Base-by-base conservation (phyloP, 2,113 vertebrate species). In the Noctilio leporinus region DNA sequence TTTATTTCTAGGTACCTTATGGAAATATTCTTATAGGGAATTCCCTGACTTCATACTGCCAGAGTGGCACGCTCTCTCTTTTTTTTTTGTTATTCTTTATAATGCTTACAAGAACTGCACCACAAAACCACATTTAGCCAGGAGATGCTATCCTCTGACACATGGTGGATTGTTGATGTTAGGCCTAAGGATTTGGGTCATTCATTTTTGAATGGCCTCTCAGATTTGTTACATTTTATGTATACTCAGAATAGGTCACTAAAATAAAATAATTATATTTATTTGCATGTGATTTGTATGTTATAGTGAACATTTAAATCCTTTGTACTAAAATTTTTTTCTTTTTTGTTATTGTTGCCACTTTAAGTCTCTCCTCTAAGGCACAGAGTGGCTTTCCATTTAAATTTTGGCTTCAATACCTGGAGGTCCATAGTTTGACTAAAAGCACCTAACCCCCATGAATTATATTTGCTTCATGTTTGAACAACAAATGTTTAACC, bases 401-500 rank as follows among this genome's bases (percentile, higher is more conserved):
- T 69, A 64, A 86, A 43, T 94, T 97, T 97, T 96, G 95, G 72
- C 72, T 93, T 97, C 73, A 53, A 1, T 38, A 51, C 81, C 38
- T 90, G 47, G 67, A 87, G 57, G 89, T n/a, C 87, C 57, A 19
- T 83, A 93, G 94, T 96, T 92, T 49, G 93, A 30, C 90, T 94
- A 83, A 94, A 96, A 89, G 81, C 96, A 97, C 82, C 76, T 97
- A 93, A 97, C 82, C 92, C 82, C 92, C 95, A 87, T 92, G 73
- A 96, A 72, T 97, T 96, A 78, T 97, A 96, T 81, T 97, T 97
- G 96, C 97, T 97, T 96, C 96, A 91, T 97, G 96, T 97, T 96
- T 97, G 96, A 96, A 96, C 96, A 96, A 95, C 92, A 96, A 97
- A 97, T 97, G 97, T 97, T 96, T 97, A 97, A 97, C 95, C 62